Conservation (phyloP, 1,140 invertebrate species). For the Zaprionus taronus region DNA sequence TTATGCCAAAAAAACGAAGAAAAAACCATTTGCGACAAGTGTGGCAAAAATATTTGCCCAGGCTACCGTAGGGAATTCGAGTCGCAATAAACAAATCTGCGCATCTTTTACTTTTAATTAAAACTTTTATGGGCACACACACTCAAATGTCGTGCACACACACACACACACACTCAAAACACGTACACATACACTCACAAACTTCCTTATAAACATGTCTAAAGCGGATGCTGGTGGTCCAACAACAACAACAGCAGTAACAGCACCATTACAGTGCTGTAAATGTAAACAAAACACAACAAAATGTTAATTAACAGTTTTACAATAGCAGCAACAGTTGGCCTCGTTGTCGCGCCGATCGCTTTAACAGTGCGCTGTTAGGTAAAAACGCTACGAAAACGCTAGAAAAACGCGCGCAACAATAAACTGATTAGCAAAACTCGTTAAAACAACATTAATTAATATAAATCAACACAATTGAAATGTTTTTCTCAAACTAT, state of each 20-base stretch:
- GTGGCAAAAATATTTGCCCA: constrained; percentile 65
- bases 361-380: constrained; percentile 22
- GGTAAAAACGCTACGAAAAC: constrained; percentile 38
- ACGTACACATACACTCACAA: constrained; percentile 3
- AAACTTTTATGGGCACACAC: constrained; percentile 52
- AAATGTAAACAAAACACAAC: constrained; percentile 62
- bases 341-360: constrained; percentile 16
- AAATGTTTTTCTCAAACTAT: constrained; percentile 81
- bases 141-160: neutral
- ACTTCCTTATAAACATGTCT: constrained; percentile 36
- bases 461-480: constrained; percentile 5
- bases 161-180: neutral
- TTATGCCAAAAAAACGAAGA: constrained; percentile 35
- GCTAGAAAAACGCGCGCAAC: constrained; percentile 5
- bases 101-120: constrained; percentile 69
- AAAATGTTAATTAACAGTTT: constrained; percentile 67
- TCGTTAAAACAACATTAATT: neutral
- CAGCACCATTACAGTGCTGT: constrained; percentile 36
- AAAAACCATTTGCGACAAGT: constrained; percentile 15
- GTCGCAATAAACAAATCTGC: constrained; percentile 56
- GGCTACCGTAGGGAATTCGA: constrained; percentile 60
- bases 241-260: constrained; percentile 13
- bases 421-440: neutral
- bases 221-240: constrained; percentile 69
- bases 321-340: constrained; percentile 37